These are phyloP conservation scores for Kuschelorhynchus macadamiae DNA, from an alignment of 2,888 invertebrate genomes.

Conservation along the genomic window DNA sequence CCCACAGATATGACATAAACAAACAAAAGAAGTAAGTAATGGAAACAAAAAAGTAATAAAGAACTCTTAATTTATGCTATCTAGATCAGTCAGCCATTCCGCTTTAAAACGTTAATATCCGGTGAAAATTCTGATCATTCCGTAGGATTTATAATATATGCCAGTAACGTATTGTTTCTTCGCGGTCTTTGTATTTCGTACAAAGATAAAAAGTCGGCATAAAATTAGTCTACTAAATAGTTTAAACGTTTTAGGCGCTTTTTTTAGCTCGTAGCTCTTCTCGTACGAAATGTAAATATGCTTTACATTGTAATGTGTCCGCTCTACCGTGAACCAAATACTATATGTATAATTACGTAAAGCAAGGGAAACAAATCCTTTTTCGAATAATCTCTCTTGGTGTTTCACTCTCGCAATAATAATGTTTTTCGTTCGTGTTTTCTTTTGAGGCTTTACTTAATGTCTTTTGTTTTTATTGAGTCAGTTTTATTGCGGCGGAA, in stretches of 20 bases:
- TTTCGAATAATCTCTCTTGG: constrained; percentile 18
- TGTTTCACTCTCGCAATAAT: neutral
- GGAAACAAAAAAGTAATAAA: constrained; percentile 28
- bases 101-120: constrained; percentile 45
- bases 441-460: neutral
- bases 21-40: constrained; percentile 14
- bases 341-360: constrained; percentile 43
- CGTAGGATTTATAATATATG: constrained; percentile 42
- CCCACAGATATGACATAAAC: neutral
- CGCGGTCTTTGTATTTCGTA: constrained; percentile 36
- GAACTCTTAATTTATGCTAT: constrained; percentile 39
- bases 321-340: constrained; percentile 47
- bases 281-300: constrained; percentile 42
- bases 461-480: neutral
- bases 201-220: constrained; percentile 42
- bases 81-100: constrained; percentile 23
- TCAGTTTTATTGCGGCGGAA: neutral
- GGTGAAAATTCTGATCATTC: constrained; percentile 47
- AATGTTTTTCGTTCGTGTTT: too few relatives aligned
- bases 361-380: constrained; percentile 35
- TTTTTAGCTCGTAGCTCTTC: constrained; percentile 28
- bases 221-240: constrained; percentile 47
- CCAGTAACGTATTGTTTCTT: constrained; percentile 43
- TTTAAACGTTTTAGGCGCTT: constrained; percentile 46
- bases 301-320: constrained; percentile 48